Base-by-base conservation (phyloP, 2,113 vertebrate genomes). In the Abramis brama region DNA sequence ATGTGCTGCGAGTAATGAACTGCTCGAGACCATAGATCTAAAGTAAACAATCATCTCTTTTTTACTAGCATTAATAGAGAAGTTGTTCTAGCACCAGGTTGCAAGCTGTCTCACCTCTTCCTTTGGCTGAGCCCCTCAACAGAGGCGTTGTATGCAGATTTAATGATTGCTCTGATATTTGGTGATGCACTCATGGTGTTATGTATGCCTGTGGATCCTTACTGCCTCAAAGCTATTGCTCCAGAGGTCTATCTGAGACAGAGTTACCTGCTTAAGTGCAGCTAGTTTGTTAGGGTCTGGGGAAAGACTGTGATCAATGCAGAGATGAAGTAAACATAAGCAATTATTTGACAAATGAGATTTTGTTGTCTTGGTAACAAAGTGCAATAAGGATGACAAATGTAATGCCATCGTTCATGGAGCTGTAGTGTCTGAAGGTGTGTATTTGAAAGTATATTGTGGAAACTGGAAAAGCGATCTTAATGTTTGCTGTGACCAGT, bases 341-440 rank as follows among this genome's bases (percentile, higher is more conserved):
- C 39, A 19, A 11, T 64, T 33, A 11, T 64, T 33, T 47, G n/a
- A 27, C 59, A 64, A 25, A 62, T 52, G 19, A 36, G 17, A 2
- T 47, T 27, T 45, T 47, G 60, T 81, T 81, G 79, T 66, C 60
- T 27, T 47, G 79, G 39, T 45, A 43, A 82, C 64, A n/a, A 33
- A 33, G 23, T n/a, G 25, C 45, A 52, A 68, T 23, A 45, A 52
- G 21, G 79, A 64, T 64, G 8, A 43, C 15, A 45, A 47, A 80
- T 64, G 59, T 21, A 45, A 64, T 70, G 30, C 7, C 66, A 70
- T 64, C 5, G 13, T 75, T 5, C 6, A 4, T 33, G 27, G 64
- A 82, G 62, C 80, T 52, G 27, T 70, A 52, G 25, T 36, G 62
- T 12, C 10, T 50, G 64, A 19, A 52, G 17, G 9, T 66, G n/a